Percentiles rank a stretch among this genome's conserved stretches.
These are phyloP conservation scores for Orientallactaga bullata DNA, from an alignment of 2,113 vertebrate species.

Conservation along the genomic window DNA sequence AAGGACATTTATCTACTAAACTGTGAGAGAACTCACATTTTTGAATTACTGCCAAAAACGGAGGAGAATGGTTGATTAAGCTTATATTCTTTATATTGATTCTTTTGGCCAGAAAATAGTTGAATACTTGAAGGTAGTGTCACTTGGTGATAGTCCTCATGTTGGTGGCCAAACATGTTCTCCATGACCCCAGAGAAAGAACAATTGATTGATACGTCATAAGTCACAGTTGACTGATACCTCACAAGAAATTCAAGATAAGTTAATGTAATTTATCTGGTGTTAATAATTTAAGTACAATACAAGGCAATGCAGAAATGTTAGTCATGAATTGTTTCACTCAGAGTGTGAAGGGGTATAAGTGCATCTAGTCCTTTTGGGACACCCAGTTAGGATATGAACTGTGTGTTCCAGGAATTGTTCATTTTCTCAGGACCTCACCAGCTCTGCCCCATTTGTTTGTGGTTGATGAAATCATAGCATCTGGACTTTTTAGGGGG, in stretches of 20 bases:
- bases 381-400: constrained; percentile 57
- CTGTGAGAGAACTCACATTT: constrained; percentile 72
- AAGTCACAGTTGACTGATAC: constrained; percentile 64
- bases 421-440: constrained; percentile 74
- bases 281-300: constrained; percentile 70
- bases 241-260: constrained; percentile 65
- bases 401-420: constrained; percentile 69
- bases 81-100: constrained; percentile 72
- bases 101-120: constrained; percentile 63
- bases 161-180: constrained; percentile 71
- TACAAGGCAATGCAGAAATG: constrained; percentile 39
- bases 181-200: constrained; percentile 57
- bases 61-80: constrained; percentile 63
- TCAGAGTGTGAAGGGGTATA: constrained; percentile 53
- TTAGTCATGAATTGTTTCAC: constrained; percentile 57
- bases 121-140: constrained; percentile 67
- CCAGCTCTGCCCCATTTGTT: constrained; percentile 79
- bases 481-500: constrained; percentile 78
- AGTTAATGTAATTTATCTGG: constrained; percentile 66
- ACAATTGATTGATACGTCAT: background rate
- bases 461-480: constrained; percentile 82
- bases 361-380: constrained; percentile 48
- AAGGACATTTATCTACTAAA: constrained; percentile 59
- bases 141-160: constrained; percentile 48
- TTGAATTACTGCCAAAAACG: constrained; percentile 72